These are phyloP conservation scores for Catagonus wagneri DNA, from an alignment of 2,113 vertebrate species.

Conservation along the genomic window DNA sequence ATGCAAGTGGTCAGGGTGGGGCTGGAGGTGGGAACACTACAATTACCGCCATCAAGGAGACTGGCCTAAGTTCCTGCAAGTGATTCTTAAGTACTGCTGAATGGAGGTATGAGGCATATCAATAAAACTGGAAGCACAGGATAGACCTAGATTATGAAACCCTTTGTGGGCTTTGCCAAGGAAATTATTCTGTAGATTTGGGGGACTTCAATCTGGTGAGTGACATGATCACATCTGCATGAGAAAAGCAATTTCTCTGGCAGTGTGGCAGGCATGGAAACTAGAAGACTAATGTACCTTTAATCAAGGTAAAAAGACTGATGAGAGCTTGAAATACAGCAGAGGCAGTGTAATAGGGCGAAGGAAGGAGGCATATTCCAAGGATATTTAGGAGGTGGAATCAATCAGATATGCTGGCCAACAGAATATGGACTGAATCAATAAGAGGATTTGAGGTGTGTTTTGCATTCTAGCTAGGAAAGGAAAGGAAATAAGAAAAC, in stretches of 20 bases:
- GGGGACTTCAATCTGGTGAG: neutral
- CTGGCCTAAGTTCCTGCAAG: neutral
- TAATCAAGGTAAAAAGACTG: neutral
- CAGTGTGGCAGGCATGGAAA: neutral
- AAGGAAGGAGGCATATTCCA: neutral
- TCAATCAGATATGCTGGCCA: neutral
- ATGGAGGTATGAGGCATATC: neutral
- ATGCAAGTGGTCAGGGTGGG: neutral
- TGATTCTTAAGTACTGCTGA: neutral
- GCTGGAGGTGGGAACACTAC: neutral
- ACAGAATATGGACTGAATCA: neutral
- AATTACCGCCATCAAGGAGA: neutral
- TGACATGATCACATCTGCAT: neutral
- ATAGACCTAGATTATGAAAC: neutral
- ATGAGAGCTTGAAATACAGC: neutral
- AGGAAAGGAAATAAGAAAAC: neutral
- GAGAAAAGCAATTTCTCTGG: neutral
- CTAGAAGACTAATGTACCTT: neutral
- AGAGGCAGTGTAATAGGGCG: neutral
- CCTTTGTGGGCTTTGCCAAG: neutral
- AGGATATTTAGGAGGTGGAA: neutral
- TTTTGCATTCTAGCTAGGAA: neutral
- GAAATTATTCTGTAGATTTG: neutral
- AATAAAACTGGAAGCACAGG: neutral
- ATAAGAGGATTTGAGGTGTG: neutral